Base-by-base conservation (phyloP, 1,140 invertebrate species). In the Lucilia cuprina region DNA sequence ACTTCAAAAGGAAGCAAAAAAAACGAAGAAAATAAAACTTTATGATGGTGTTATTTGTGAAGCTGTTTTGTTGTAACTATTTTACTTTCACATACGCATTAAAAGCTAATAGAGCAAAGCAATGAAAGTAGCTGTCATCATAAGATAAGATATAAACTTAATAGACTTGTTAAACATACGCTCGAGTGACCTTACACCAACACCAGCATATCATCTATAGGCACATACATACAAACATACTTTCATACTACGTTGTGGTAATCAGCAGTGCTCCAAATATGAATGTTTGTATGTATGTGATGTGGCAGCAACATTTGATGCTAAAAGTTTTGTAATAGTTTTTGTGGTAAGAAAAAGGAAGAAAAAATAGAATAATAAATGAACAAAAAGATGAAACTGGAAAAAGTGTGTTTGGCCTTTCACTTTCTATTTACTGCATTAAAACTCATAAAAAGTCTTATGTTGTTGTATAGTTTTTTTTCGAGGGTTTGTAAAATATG, bases 81-180 rank as follows among this genome's bases (percentile, higher is more conserved):
- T 80, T 80, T 49, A 80, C 77, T 80, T 80, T 21, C 77, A 35
- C 77, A 80, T 80, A 80, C 77, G 77, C 77, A 80, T 80, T 80
- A 80, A 80, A 80, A 80, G 4, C 77, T 80, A 80, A 80, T 80
- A 80, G 77, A 50, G 77, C 77, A 49, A 21, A 80, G 77, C 77
- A 80, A 80, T 80, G 82, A 82, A 65, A 82, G 83, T 80, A 84
- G 83, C 83, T 84, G 83, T 84, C 83, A 84, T 65, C 83, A 70
- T 74, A 70, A 84, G 83, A 84, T 84, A 84, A 84, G 83, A 84
- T 84, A 49, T 80, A 49, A 84, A 84, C 83, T 84, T 84, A 84
- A 84, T 84, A 84, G 83, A 84, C 83, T 84, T 84, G 83, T 84
- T 82, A 84, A 82, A 84, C 83, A 82, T 84, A 84, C 83, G 83